Conservation (phyloP, 2,113 vertebrate species). For the Chiloscyllium plagiosum region DNA sequence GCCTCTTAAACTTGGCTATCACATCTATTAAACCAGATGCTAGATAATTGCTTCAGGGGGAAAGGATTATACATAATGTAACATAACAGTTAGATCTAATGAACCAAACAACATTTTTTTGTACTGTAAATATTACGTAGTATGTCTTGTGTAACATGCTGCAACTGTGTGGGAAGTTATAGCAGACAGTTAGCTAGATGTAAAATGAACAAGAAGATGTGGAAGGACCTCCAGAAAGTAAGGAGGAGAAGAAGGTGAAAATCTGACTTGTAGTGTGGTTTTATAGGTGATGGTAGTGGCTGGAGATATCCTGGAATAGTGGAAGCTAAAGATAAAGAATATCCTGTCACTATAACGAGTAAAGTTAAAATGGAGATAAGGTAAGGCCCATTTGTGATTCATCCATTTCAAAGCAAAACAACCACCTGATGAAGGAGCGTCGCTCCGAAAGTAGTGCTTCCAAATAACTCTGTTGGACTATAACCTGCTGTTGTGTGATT, state of each 20-base stretch:
- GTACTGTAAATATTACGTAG: background rate
- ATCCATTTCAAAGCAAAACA: background rate
- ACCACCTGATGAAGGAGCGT: background rate
- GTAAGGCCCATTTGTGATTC: background rate
- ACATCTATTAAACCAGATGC: background rate
- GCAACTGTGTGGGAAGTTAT: background rate
- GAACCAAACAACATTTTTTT: background rate
- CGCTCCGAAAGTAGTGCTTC: too few species aligned
- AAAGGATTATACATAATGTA: background rate
- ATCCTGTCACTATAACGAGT: background rate
- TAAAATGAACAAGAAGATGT: background rate
- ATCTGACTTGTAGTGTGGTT: background rate
- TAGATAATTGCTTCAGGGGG: background rate
- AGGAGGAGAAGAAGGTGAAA: background rate
- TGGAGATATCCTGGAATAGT: background rate
- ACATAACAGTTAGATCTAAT: background rate
- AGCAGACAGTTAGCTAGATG: background rate
- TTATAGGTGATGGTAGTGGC: background rate
- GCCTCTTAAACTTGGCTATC: too few species aligned
- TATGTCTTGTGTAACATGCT: too few species aligned
- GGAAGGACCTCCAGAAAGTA: background rate
- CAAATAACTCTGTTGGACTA: too few species aligned
- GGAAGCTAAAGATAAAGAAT: background rate
- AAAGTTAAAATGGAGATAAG: background rate
- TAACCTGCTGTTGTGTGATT: too few species aligned